These are phyloP conservation scores for Oenanthe melanoleuca DNA, from an alignment of 2,113 vertebrate species.

Conservation along the genomic window DNA sequence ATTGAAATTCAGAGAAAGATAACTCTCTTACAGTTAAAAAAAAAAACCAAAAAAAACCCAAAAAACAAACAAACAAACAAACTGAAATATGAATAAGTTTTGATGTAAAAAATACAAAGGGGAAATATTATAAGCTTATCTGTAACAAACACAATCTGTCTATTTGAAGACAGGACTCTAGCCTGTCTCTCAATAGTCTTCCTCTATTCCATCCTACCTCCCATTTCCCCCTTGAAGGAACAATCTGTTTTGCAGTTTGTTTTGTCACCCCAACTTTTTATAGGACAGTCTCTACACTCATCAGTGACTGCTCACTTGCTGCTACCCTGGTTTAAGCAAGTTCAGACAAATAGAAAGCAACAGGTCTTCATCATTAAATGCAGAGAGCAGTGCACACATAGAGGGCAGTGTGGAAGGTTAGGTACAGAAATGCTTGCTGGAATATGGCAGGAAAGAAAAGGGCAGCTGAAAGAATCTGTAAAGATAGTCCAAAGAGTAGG, in stretches of 20 bases:
- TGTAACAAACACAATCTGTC: neutral
- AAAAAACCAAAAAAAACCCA: neutral
- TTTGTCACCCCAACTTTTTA: neutral
- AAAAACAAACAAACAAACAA: too few species aligned
- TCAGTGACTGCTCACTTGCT: neutral
- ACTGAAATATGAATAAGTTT: neutral
- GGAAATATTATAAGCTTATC: neutral
- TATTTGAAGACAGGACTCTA: neutral
- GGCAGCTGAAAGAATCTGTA: neutral
- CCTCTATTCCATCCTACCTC: neutral
- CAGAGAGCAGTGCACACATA: neutral
- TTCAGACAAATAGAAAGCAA: neutral
- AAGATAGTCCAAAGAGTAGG: neutral
- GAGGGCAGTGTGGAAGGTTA: neutral
- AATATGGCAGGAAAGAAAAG: neutral
- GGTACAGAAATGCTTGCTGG: neutral
- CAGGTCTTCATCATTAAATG: neutral
- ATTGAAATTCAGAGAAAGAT: neutral
- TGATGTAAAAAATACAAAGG: neutral
- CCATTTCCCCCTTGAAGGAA: neutral
- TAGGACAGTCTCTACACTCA: fast-evolving
- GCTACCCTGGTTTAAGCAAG: neutral
- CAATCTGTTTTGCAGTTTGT: neutral
- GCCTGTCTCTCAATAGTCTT: neutral
- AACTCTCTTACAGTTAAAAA: neutral